A percentile compares a stretch with the other conserved stretches of the same genome.
Evolutionary conservation across 2,113 vertebrate species (phyloP).

Genomic region (Ochotona curzoniae): DNA sequence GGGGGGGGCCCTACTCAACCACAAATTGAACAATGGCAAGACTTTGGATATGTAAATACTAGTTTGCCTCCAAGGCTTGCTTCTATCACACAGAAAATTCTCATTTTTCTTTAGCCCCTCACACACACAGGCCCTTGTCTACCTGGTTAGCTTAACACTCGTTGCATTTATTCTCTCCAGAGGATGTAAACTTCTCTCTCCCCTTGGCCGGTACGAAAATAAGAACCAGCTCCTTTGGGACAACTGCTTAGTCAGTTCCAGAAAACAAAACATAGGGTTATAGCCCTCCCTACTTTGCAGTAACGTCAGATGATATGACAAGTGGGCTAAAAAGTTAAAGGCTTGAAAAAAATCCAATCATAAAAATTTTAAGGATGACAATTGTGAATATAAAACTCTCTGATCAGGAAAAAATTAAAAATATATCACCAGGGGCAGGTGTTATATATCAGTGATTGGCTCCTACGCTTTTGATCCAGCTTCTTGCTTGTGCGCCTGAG

Average conservation of each 20-base stretch:
- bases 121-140: too few species aligned
- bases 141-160: not conserved
- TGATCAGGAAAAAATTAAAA: conserved; percentile 15
- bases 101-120: too few species aligned
- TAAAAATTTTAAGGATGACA: conserved; percentile 1
- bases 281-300: not conserved
- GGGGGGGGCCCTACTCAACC: too few species aligned
- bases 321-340: conserved; percentile 4
- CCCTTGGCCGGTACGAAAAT: not conserved
- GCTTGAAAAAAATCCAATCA: conserved; percentile 32
- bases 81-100: too few species aligned
- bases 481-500: too few species aligned
- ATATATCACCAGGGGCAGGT: not conserved
- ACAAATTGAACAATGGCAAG: too few species aligned
- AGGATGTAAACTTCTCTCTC: conserved; percentile 19
- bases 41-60: too few species aligned
- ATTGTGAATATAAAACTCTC: conserved; percentile 52
- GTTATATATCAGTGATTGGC: too few species aligned
- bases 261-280: conserved; percentile 46
- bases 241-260: conserved; percentile 25
- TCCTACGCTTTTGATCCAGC: too few species aligned
- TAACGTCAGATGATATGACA: conserved; percentile 12
- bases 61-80: too few species aligned
- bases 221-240: conserved; percentile 31
- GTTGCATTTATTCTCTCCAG: conserved; percentile 39